These are phyloP conservation scores for Drosophila kepulauana DNA, from an alignment of 1,140 invertebrate genomes.

Conservation along the genomic window DNA sequence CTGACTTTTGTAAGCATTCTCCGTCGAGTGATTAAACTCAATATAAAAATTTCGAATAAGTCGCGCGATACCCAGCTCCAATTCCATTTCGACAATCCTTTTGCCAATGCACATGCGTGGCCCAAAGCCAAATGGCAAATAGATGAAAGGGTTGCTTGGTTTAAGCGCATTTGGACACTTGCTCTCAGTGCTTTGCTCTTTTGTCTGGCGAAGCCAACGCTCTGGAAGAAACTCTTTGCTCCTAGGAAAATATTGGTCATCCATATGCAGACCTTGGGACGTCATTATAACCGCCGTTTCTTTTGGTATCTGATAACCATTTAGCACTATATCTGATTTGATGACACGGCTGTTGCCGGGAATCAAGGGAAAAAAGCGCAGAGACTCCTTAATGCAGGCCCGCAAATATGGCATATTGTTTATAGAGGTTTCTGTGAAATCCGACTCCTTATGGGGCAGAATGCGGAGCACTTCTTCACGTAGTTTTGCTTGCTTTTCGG, in stretches of 20 bases:
- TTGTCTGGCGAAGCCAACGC: constrained; percentile 86
- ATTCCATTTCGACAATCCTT: constrained; percentile 90
- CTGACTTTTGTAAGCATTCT: constrained; percentile 57
- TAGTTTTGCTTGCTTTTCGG: constrained; percentile 90
- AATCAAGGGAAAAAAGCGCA: constrained; percentile 86
- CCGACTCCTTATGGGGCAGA: constrained; percentile 85
- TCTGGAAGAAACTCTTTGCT: constrained; percentile 87
- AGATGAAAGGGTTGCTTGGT: constrained; percentile 85
- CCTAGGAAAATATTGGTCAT: constrained; percentile 85
- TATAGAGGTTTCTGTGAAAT: constrained; percentile 86
- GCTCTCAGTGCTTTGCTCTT: neutral
- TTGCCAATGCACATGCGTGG: constrained; percentile 87
- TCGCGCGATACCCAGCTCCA: constrained; percentile 88
- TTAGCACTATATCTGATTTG: constrained; percentile 86
- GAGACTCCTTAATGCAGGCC: constrained; percentile 89
- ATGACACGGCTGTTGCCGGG: constrained; percentile 85
- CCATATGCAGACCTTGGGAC: constrained; percentile 71
- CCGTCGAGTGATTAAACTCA: constrained; percentile 84
- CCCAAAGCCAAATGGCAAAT: constrained; percentile 88
- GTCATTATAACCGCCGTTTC: constrained; percentile 84
- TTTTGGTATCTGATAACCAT: constrained; percentile 88
- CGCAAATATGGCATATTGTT: constrained; percentile 87
- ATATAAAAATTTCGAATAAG: constrained; percentile 87
- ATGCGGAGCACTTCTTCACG: constrained; percentile 89
- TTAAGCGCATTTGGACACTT: constrained; percentile 72